phyloP scores from a whole-genome alignment of 2,797 vertebrate species.

The Chloroceryle amazona region DNA sequence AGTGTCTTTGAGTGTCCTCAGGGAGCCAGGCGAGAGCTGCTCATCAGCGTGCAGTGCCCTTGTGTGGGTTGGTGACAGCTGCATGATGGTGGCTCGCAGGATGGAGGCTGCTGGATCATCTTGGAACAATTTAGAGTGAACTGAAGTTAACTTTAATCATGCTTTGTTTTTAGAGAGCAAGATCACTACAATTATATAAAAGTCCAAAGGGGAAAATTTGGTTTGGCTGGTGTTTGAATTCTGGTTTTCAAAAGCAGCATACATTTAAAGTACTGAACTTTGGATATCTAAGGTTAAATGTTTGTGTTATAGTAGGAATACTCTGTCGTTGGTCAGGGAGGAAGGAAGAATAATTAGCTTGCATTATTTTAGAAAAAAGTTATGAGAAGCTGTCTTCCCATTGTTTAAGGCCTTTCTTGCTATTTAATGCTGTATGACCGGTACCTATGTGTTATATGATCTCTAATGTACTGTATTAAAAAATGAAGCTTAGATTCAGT shows the following conservation, averaged over 20 bases:
- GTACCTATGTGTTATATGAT: background rate
- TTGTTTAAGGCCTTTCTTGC: conserved; percentile 5
- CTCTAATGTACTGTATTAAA: background rate
- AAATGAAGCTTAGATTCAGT: background rate
- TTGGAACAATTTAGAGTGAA: background rate
- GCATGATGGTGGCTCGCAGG: background rate
- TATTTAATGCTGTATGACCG: background rate
- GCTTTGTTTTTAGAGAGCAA: background rate
- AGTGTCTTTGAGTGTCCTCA: background rate
- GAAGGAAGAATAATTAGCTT: background rate
- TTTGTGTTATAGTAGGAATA: background rate
- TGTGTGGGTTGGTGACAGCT: background rate
- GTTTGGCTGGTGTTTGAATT: background rate
- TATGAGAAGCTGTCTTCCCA: background rate
- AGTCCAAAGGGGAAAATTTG: background rate
- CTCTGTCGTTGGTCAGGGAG: background rate
- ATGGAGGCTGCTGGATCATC: conserved; percentile 41
- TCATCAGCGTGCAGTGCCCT: rapidly evolving
- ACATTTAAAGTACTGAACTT: background rate
- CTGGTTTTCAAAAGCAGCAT: background rate
- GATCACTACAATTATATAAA: background rate
- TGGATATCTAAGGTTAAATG: background rate
- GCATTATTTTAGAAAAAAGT: background rate
- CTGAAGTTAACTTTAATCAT: background rate
- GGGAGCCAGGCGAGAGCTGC: rapidly evolving